Conservation (phyloP, 2,888 invertebrate species). For the Atethmia centrago region DNA sequence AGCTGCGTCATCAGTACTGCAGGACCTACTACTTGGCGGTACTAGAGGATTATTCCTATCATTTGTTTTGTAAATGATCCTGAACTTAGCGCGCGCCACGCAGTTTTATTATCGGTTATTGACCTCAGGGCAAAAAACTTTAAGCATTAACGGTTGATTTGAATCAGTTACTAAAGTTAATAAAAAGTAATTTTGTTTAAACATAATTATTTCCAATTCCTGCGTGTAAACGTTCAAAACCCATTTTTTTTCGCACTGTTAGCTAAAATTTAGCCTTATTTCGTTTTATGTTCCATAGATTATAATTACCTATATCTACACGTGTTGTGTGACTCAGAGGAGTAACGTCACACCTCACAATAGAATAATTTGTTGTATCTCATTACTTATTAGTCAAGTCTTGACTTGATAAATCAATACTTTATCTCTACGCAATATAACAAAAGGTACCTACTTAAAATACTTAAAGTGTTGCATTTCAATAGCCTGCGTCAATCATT, state of each 20-base stretch:
- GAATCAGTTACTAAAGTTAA: too few relatives aligned
- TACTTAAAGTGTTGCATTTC: background rate
- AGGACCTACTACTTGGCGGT: too few relatives aligned
- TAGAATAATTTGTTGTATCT: too few relatives aligned
- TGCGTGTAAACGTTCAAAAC: background rate
- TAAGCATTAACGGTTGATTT: background rate
- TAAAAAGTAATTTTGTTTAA: background rate
- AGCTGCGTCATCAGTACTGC: too few relatives aligned
- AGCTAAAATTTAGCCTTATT: too few relatives aligned
- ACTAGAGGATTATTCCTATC: too few relatives aligned
- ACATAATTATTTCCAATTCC: background rate
- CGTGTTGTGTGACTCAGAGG: background rate
- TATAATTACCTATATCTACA: background rate
- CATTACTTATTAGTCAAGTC: background rate
- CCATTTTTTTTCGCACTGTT: background rate
- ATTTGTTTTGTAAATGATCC: background rate
- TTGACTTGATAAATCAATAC: background rate
- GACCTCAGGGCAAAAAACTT: background rate
- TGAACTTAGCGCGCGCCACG: background rate
- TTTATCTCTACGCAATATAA: background rate
- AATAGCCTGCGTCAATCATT: background rate
- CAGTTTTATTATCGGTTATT: constrained; percentile 11
- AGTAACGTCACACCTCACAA: background rate
- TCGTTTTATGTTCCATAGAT: background rate
- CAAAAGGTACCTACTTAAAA: background rate